Percentiles rank a stretch among this genome's conserved stretches.
These are phyloP conservation scores for Sminthurides aquaticus DNA, from an alignment of 2,888 invertebrate species.

Conservation along the genomic window DNA sequence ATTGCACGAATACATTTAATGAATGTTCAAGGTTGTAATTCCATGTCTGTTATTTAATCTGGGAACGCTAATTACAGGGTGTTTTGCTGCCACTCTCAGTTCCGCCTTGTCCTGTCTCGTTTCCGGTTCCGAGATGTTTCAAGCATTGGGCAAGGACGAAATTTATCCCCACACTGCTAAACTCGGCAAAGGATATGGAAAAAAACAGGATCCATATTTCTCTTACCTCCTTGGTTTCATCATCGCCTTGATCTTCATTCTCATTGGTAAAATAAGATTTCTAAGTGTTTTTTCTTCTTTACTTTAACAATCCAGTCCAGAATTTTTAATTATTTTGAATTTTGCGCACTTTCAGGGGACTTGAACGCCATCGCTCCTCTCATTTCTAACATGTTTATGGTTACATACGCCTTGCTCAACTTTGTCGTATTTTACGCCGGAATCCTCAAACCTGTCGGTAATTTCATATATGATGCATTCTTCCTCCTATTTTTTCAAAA, in stretches of 20 bases:
- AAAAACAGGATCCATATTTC: slow-evolving; percentile 50
- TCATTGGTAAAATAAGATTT: too few species aligned
- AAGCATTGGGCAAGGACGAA: slow-evolving; percentile 48
- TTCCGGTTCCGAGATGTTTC: slow-evolving; percentile 69
- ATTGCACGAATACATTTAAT: too few species aligned
- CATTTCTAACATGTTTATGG: slow-evolving; percentile 28
- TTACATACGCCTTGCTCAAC: slow-evolving; percentile 47
- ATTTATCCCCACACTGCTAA: slow-evolving; percentile 51
- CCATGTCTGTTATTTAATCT: too few species aligned
- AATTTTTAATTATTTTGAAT: too few species aligned
- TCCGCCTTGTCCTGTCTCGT: slow-evolving; percentile 93
- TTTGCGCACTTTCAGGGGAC: slow-evolving; percentile 34
- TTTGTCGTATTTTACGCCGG: slow-evolving; percentile 49
- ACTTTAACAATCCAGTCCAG: too few species aligned
- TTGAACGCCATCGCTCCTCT: slow-evolving; percentile 24
- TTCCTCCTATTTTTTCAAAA: neutral
- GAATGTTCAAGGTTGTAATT: neutral
- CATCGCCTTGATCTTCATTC: slow-evolving; percentile 50
- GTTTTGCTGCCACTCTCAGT: slow-evolving; percentile 92
- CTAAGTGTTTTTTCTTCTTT: too few species aligned
- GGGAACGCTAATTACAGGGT: slow-evolving; percentile 64
- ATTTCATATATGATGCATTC: neutral
- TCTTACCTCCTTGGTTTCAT: slow-evolving; percentile 51
- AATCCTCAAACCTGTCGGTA: slow-evolving; percentile 47
- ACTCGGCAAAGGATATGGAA: slow-evolving; percentile 52